Evolutionary conservation across 2,797 vertebrate genomes (phyloP), one percentile per base, ranked within the genome.

Genomic region (Myotis planiceps): DNA sequence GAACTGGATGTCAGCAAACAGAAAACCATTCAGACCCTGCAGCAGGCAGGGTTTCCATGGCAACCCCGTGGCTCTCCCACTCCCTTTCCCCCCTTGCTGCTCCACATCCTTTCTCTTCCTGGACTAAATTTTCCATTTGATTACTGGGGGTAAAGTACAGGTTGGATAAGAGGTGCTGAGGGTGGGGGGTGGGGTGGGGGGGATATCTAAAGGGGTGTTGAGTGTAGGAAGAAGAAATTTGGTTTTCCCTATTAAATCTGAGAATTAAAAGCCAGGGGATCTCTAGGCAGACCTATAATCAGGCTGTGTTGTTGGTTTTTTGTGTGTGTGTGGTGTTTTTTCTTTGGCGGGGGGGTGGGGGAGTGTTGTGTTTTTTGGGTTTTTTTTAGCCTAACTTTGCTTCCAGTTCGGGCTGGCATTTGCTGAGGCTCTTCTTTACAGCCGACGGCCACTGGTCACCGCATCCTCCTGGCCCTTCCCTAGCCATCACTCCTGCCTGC

Each of bases 1-100:
- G 93, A 96, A 96, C 55, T 92, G 83, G 95, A 94, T n/a, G 14
- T 97, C 92, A 94, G 95, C 92, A 94, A 96, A 97, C 78, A 97
- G 95, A 97, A 92, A 84, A 23, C 96, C 96, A 96, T 97, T 97
- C 94, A 96, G 94, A 39, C 49, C 9, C 68, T 74, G 80, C 55
- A 12, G 86, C 83, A 55, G 74, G 76, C 53, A 0, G 29, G 7
- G 92, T 98, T 96, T 83, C 98, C 96, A 96, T 95, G 89, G 93
- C 93, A 97, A 97, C 82, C 92, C 69, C 8, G 1, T 14, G 29
- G 39, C 65, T 60, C 66, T 75, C 37, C 75, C 53, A 65, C 37
- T 9, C 12, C 39, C 42, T 21, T 21, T 4, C 23, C 58, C 42
- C 7, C 75, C 96, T 32, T 29, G 25, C 37, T 86, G 42, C 71